Evolutionary conservation across 1,140 invertebrate genomes (phyloP).

Genomic region (Calosoma granatense): DNA sequence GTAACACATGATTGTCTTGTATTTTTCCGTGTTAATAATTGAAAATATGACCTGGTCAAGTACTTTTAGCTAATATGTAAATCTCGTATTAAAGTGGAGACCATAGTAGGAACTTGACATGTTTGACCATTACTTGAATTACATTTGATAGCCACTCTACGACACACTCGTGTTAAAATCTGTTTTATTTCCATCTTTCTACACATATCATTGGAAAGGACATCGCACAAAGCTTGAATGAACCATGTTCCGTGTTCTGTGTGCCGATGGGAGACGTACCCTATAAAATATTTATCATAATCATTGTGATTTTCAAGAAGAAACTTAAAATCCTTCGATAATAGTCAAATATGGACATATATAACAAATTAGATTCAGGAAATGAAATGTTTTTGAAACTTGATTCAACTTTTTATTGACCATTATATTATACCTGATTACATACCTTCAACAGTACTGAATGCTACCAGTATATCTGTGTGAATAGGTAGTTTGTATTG

Average conservation of each 20-base stretch:
- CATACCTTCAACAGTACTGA: background rate
- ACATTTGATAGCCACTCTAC: background rate
- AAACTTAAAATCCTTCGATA: background rate
- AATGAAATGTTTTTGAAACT: background rate
- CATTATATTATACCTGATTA: background rate
- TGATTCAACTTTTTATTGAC: background rate
- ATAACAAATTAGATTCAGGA: background rate
- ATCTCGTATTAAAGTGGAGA: background rate
- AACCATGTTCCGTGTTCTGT: background rate
- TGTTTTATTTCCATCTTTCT: background rate
- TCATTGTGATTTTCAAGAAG: background rate
- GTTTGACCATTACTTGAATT: background rate
- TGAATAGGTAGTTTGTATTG: background rate
- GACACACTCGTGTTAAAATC: background rate
- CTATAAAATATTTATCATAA: background rate
- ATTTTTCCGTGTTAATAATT: no score
- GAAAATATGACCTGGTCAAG: no score
- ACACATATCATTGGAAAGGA: background rate
- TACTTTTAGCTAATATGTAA: no score
- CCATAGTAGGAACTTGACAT: background rate
- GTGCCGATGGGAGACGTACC: background rate
- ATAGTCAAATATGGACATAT: background rate
- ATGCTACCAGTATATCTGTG: background rate
- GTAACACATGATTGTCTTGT: no score
- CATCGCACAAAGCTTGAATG: background rate